A percentile compares a stretch with the other conserved stretches of the same genome.
phyloP scores from a whole-genome alignment of 2,797 vertebrate genomes.

The Microcaecilia unicolor region DNA sequence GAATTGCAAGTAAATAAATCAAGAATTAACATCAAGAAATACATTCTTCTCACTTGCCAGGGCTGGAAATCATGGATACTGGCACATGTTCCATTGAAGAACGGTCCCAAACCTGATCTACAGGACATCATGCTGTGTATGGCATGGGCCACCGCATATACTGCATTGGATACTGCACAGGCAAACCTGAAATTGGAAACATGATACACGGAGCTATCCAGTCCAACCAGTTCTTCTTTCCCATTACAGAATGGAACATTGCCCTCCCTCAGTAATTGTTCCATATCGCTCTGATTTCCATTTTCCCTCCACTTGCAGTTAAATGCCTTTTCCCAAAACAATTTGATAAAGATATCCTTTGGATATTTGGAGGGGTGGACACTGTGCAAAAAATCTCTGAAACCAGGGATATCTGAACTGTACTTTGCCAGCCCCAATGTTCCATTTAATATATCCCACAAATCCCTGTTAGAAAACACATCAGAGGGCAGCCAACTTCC shows the following conservation, averaged over 20 bases:
- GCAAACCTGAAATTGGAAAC: slow-evolving; percentile 1
- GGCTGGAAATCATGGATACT: neutral
- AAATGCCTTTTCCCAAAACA: slow-evolving; percentile 7
- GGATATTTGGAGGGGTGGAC: neutral
- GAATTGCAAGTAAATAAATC: no score
- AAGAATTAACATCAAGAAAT: no score
- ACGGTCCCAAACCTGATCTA: neutral
- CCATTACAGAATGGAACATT: neutral
- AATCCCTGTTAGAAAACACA: neutral
- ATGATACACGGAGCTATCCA: slow-evolving; percentile 4
- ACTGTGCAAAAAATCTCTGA: neutral
- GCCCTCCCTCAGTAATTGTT: no score
- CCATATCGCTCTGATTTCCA: no score
- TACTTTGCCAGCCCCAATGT: slow-evolving; percentile 9
- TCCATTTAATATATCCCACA: slow-evolving; percentile 1
- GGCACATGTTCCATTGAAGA: neutral
- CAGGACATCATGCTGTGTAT: slow-evolving; percentile 3
- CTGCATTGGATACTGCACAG: slow-evolving; percentile 2
- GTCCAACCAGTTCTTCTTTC: neutral
- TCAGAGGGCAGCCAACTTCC: slow-evolving; percentile 9
- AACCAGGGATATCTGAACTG: slow-evolving; percentile 3
- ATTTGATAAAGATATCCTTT: slow-evolving; percentile 6
- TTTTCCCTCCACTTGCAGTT: neutral
- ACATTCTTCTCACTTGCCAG: no score
- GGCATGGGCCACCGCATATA: slow-evolving; percentile 1